Evolutionary conservation across 2,113 vertebrate species (phyloP).

Genomic region (Petroica traversi): DNA sequence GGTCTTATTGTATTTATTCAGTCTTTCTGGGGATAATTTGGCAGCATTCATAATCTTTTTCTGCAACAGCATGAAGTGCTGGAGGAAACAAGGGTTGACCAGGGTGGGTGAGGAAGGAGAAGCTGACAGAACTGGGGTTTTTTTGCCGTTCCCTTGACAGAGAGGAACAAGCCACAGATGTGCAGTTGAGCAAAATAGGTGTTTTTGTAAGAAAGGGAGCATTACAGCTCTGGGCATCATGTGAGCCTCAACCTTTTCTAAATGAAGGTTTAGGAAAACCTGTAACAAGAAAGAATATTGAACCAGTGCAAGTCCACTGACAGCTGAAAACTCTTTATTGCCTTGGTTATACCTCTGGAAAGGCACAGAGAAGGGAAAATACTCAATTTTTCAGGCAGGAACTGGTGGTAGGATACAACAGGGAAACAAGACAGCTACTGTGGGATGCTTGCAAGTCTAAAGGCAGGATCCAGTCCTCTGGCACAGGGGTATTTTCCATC

Average conservation of each 20-base stretch:
- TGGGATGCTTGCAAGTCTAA: background rate
- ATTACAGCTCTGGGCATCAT: background rate
- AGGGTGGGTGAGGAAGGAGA: background rate
- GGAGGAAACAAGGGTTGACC: background rate
- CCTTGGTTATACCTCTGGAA: background rate
- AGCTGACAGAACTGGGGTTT: background rate
- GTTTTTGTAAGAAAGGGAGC: background rate
- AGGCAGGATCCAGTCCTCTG: background rate
- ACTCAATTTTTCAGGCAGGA: background rate
- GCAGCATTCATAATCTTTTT: background rate
- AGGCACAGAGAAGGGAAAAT: background rate
- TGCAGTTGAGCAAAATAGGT: background rate
- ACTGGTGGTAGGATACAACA: background rate
- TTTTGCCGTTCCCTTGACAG: background rate
- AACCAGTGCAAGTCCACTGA: background rate
- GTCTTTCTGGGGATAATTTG: background rate
- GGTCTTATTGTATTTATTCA: background rate
- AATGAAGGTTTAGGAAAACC: background rate
- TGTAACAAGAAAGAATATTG: background rate
- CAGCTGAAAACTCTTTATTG: background rate
- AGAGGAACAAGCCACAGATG: background rate
- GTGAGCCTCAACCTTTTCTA: background rate
- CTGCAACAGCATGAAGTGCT: background rate
- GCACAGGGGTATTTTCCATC: background rate
- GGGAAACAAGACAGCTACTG: background rate